Percentiles rank a stretch among this genome's conserved stretches.
These are phyloP conservation scores for Riparia riparia DNA, from an alignment of 2,113 vertebrate species.

Conservation along the genomic window DNA sequence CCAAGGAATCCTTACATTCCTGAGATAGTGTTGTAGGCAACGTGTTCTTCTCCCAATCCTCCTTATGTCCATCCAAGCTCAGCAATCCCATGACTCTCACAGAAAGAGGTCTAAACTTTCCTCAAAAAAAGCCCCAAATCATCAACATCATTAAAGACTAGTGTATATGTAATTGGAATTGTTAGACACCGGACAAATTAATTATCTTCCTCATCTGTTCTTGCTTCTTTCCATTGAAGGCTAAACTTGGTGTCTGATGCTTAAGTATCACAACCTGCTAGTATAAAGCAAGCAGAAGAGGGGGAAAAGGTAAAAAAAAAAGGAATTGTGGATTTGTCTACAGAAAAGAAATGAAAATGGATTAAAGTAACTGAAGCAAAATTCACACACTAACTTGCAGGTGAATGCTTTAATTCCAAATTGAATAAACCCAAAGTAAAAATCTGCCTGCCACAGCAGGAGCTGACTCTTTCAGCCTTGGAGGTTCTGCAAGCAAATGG, in stretches of 20 bases:
- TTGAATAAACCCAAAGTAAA: not conserved
- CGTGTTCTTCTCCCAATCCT: not conserved
- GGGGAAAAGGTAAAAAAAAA: not conserved
- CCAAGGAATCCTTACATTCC: not conserved
- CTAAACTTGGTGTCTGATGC: not conserved
- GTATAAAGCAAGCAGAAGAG: not conserved
- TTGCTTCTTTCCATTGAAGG: not conserved
- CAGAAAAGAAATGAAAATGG: not conserved
- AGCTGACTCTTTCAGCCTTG: not conserved
- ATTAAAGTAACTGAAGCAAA: not conserved
- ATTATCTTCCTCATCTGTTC: not conserved
- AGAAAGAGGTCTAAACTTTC: not conserved
- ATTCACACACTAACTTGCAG: not conserved
- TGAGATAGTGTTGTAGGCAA: not conserved
- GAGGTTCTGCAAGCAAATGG: not conserved
- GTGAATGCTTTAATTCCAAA: not conserved
- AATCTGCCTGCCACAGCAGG: not conserved
- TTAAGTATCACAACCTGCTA: not conserved
- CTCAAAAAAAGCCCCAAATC: not conserved
- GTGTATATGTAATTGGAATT: not conserved
- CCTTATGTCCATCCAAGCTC: not conserved
- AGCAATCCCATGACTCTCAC: not conserved
- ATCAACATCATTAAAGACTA: not conserved
- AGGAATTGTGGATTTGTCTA: not conserved
- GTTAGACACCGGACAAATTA: not conserved